Base-by-base conservation (phyloP, 2,797 vertebrate genomes). In the Salmo trutta region DNA sequence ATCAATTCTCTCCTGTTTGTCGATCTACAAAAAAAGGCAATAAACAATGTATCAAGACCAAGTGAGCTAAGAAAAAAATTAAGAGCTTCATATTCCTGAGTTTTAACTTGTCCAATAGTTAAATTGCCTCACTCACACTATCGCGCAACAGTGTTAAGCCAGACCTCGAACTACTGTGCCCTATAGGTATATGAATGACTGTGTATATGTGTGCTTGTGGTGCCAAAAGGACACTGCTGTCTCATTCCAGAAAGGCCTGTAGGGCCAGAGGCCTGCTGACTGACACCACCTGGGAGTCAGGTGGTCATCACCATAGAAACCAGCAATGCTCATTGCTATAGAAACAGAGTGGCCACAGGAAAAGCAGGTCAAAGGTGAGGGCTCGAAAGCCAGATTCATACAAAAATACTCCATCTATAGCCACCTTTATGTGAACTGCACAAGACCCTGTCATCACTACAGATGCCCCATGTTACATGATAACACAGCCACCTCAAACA, bases 271-370 rank as follows among this genome's bases (percentile, higher is more conserved):
- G 59, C 75, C 87, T 73, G 84, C 88, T 93, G 91, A 92, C 90
- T 87, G 89, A 91, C 91, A 91, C 90, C 92, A 92, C 91, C 91
- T 92, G 90, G 83, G 86, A 83, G 74, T 93, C 93, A 93, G 91
- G 79, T 90, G 92, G 87, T 91, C 85, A 82, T 92, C 86, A 12
- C 91, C 85, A 92, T 92, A 87, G 91, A 93, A 92, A 93, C 91
- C 89, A 88, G 81, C 85, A 82, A 84, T 72, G 84, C 81, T 82
- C 87, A 88, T 72, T 76, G 77, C 89, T 86, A 91, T 89, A 87
- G 89, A 91, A 90, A 91, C 82, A 79, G 81, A 84, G 86, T 82
- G 83, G 75, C 73, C 85, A 78, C 74, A 79, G 82, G 67, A 73
- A 89, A 91, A 92, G 74, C 81, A 84, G 90, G 90, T 67, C 84